These are phyloP conservation scores for Menidia menidia DNA, from an alignment of 2,797 vertebrate species.

Conservation along the genomic window DNA sequence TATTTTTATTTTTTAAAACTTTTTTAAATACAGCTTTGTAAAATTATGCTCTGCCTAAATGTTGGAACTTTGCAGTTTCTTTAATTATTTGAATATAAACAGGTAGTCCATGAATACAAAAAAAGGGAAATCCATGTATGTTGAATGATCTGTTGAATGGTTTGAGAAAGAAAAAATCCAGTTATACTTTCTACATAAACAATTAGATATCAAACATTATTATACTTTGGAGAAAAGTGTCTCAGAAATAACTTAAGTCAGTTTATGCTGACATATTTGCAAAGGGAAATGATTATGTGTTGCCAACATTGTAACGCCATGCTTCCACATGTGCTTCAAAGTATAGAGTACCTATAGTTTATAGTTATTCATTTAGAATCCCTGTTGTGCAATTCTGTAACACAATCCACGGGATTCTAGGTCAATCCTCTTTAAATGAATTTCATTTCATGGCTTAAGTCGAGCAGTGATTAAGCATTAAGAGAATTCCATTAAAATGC, in stretches of 20 bases:
- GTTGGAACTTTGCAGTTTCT: neutral
- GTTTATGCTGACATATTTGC: no score
- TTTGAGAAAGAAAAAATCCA: no score
- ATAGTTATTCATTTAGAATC: conserved; percentile 53
- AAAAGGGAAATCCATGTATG: neutral
- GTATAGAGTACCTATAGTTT: neutral
- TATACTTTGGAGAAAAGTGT: no score
- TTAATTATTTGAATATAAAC: neutral
- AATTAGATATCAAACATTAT: no score
- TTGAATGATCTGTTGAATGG: no score
- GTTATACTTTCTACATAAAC: no score
- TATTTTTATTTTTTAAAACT: no score
- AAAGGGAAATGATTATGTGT: neutral
- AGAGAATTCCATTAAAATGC: conserved; percentile 48
- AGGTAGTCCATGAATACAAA: neutral
- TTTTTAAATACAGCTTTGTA: no score
- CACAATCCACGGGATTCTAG: conserved; percentile 62
- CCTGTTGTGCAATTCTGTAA: conserved; percentile 36
- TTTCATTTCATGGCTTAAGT: conserved; percentile 65
- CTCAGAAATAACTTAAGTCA: no score
- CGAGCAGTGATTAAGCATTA: conserved; percentile 62
- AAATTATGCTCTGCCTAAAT: neutral
- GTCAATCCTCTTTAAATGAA: conserved; percentile 65
- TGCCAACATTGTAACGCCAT: conserved; percentile 8
- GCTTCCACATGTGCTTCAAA: neutral